Evolutionary conservation across 2,113 vertebrate species (phyloP).

Genomic region (Rhynchopsitta pachyrhyncha): DNA sequence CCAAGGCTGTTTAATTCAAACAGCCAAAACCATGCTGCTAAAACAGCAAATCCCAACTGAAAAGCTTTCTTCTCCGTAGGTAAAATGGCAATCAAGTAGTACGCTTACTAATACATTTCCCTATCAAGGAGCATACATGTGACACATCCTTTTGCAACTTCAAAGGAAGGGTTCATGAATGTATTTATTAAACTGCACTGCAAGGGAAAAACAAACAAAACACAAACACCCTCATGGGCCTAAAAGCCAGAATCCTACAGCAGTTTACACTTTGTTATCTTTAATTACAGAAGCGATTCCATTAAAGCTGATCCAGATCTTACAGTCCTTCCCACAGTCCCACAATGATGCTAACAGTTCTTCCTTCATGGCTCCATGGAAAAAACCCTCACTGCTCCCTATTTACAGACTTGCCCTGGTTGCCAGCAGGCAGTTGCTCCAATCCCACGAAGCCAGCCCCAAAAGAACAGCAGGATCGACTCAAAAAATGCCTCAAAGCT

Average conservation of each 20-base stretch:
- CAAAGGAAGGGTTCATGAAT: not conserved
- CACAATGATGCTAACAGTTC: not conserved
- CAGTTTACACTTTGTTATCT: not conserved
- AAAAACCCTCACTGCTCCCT: not conserved
- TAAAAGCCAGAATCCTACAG: not conserved
- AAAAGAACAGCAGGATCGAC: not conserved
- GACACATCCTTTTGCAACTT: not conserved
- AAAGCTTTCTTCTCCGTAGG: not conserved
- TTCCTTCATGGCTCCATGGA: not conserved
- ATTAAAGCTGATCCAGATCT: not conserved
- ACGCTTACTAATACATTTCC: not conserved
- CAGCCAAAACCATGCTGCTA: not conserved
- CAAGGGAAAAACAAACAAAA: accelerated
- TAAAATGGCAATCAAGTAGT: not conserved
- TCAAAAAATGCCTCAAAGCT: not conserved
- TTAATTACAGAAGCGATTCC: not conserved
- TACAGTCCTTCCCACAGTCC: not conserved
- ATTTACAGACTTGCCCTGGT: not conserved
- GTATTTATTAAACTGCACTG: not conserved
- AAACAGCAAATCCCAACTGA: not conserved
- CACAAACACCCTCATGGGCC: not conserved
- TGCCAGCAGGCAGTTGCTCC: not conserved
- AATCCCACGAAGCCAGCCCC: not conserved
- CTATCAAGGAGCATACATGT: not conserved
- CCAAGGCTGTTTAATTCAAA: not conserved